These are phyloP conservation scores for Drosophila nasuta DNA, from an alignment of 1,140 invertebrate genomes.

Conservation along the genomic window DNA sequence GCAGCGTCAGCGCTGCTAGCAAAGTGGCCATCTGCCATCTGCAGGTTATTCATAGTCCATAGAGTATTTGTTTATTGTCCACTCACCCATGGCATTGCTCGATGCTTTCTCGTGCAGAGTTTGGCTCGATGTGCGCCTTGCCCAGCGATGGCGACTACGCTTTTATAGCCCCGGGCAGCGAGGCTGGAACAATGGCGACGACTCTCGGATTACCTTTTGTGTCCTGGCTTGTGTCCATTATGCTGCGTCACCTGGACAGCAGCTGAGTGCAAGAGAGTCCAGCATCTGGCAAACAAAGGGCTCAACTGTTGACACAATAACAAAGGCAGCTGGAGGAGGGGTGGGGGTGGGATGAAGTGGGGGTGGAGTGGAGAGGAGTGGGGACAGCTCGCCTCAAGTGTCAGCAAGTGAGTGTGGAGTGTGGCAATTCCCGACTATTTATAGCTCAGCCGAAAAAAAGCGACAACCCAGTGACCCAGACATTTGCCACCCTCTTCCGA, in stretches of 20 bases:
- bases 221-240: slow-evolving; percentile 61
- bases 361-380: slow-evolving; percentile 13
- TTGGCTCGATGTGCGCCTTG: slow-evolving; percentile 57
- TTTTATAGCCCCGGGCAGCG: slow-evolving; percentile 57
- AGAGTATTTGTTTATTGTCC: neutral
- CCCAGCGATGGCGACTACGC: neutral
- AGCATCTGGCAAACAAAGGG: slow-evolving; percentile 53
- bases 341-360: slow-evolving; percentile 21
- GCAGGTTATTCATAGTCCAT: neutral
- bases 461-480: slow-evolving; percentile 75
- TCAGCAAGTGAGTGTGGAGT: slow-evolving; percentile 20
- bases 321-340: slow-evolving; percentile 43
- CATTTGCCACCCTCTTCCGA: slow-evolving; percentile 43
- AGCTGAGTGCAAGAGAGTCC: neutral
- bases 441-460: slow-evolving; percentile 32
- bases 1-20: slow-evolving; percentile 62
- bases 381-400: slow-evolving; percentile 24
- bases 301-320: slow-evolving; percentile 71
- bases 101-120: slow-evolving; percentile 52
- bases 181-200: slow-evolving; percentile 45
- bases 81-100: slow-evolving; percentile 72
- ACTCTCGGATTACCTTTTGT: slow-evolving; percentile 76
- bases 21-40: slow-evolving; percentile 53
- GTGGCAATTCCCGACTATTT: slow-evolving; percentile 48
- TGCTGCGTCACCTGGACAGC: slow-evolving; percentile 69